phyloP scores from a whole-genome alignment of 2,113 vertebrate species.

The Gracilinanus agilis region DNA sequence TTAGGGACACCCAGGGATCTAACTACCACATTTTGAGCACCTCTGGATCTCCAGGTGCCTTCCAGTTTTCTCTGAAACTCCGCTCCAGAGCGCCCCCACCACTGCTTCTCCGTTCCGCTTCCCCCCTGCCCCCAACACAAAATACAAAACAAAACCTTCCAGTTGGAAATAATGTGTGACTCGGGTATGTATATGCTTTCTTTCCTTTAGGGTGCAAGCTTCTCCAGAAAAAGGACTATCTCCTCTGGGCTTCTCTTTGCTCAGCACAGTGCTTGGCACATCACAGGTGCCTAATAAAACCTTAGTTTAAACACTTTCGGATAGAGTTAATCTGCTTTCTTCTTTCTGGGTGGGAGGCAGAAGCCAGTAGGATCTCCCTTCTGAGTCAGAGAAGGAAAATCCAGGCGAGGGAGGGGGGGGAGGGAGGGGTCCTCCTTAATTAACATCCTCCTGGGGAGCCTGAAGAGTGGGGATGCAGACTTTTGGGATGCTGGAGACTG shows the following conservation, averaged over 20 bases:
- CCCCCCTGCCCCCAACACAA: too few species aligned
- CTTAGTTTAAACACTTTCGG: background rate
- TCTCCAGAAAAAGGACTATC: background rate
- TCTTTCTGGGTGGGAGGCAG: background rate
- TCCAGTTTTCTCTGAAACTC: background rate
- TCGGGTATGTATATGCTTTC: background rate
- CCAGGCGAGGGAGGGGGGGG: background rate
- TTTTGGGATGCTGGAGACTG: background rate
- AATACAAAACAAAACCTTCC: too few species aligned
- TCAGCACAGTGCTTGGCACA: background rate
- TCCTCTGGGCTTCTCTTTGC: background rate
- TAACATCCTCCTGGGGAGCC: background rate
- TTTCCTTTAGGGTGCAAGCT: background rate
- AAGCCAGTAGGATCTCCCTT: background rate
- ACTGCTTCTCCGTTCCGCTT: background rate
- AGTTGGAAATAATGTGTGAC: background rate
- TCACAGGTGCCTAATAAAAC: background rate
- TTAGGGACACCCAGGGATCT: background rate
- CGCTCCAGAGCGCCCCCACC: background rate
- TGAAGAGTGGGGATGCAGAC: background rate
- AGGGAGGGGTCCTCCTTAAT: background rate
- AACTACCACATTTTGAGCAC: background rate
- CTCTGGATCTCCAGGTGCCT: background rate
- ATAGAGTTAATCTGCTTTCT: background rate
- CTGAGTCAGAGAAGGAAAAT: background rate